These are phyloP conservation scores for Oreotrochilus melanogaster DNA, from an alignment of 2,113 vertebrate species.

Conservation along the genomic window DNA sequence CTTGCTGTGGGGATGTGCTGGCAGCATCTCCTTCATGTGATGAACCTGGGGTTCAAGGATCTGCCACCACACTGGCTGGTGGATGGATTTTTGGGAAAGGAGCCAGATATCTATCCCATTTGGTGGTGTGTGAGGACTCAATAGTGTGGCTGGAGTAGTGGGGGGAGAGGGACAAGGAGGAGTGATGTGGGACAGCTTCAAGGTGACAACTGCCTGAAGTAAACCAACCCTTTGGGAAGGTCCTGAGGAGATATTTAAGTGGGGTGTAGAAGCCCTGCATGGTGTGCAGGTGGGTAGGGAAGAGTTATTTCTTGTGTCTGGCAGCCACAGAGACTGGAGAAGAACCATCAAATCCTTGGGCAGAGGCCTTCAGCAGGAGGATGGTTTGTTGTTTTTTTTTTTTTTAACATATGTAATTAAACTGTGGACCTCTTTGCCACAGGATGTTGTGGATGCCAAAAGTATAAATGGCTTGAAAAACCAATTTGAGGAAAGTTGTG, in stretches of 20 bases:
- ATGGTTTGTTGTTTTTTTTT: neutral
- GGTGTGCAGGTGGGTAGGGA: neutral
- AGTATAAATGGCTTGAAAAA: neutral
- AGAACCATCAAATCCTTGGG: neutral
- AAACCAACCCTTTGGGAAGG: neutral
- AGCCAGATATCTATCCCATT: neutral
- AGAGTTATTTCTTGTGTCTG: neutral
- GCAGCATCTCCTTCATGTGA: neutral
- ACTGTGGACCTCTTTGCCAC: neutral
- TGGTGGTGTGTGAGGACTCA: accelerated
- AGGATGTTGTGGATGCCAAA: neutral
- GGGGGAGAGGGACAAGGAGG: neutral
- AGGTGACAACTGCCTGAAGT: neutral
- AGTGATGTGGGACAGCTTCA: neutral
- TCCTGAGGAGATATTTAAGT: neutral
- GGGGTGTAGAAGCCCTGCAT: neutral
- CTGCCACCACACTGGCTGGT: neutral
- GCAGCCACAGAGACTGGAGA: neutral
- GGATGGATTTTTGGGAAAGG: neutral
- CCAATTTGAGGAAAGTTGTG: neutral
- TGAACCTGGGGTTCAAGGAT: neutral
- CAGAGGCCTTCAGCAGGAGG: neutral
- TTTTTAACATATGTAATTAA: neutral
- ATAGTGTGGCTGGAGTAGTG: neutral
- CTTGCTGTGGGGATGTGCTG: neutral